Evolutionary conservation across 2,113 vertebrate genomes (phyloP).

Genomic region (Phalacrocorax carbo): DNA sequence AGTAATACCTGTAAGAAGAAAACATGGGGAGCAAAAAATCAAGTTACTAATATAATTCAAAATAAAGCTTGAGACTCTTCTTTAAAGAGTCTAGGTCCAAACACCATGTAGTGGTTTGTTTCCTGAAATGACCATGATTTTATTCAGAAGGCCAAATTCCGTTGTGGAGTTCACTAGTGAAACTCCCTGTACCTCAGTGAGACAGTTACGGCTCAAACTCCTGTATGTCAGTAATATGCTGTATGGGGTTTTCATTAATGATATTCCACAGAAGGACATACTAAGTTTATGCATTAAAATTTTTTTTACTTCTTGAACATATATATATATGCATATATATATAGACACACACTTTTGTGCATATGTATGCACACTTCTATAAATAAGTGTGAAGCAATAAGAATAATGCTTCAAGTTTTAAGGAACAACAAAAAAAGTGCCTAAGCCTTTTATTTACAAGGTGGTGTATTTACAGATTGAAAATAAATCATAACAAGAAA

Average conservation of each 20-base stretch:
- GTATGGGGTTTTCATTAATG: not conserved
- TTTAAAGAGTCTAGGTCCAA: not conserved
- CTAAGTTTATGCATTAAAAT: not conserved
- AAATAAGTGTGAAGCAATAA: not conserved
- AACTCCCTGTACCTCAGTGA: not conserved
- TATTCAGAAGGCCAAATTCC: not conserved
- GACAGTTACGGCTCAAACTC: not conserved
- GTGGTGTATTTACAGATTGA: not conserved
- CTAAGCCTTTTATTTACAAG: not conserved
- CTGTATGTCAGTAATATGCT: not conserved
- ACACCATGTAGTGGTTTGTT: not conserved
- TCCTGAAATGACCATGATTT: not conserved
- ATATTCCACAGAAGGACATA: not conserved
- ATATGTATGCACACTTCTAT: too few species aligned
- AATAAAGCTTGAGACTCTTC: not conserved
- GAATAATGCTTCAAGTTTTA: not conserved
- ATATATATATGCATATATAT: not conserved
- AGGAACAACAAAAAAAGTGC: not conserved
- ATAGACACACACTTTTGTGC: too few species aligned
- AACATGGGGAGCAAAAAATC: not conserved
- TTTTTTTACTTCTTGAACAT: not conserved
- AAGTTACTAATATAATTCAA: not conserved
- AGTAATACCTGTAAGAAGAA: not conserved
- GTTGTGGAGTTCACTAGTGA: not conserved
- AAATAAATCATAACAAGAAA: not conserved